Base-by-base conservation (phyloP, 2,888 invertebrate genomes). In the Ophraella communa region DNA sequence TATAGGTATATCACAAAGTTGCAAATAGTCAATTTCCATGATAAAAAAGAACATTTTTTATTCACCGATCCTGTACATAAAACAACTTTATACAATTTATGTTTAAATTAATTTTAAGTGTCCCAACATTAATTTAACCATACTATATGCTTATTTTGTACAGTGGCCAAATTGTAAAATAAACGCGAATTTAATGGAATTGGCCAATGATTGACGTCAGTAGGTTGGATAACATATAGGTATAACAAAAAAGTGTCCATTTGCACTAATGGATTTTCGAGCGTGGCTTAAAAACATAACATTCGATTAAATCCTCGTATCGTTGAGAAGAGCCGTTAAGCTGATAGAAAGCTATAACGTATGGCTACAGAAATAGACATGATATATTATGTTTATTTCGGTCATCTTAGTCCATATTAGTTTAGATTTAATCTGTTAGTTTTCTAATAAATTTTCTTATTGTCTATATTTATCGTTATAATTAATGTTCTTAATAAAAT, bases 201-300 rank as follows among this genome's bases (percentile, higher is more conserved):
- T 35, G n/a, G 35, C 35, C 35, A 35, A 35, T 35, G 35, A 35
- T 35, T 35, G 35, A 35, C 14, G 35, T 11, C 35, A 35, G 35
- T 35, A 35, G 11, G 35, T n/a, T n/a, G 35, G 35, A 35, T 35
- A 35, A 35, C 35, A 35, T 35, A 14, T 35, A 14, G 14, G 4
- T 35, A 14, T 35, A 33, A 35, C 14, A 35, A 35, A 55, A 53
- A 52, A 42, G 44, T 39, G 33, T 59, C 44, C 35, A 44, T 44
- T 44, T 20, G 44, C 18, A 20, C 44, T 44, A 44, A 44, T 44
- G 44, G 44, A 44, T 44, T 44, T 44, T 44, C 44, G 20, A 44
- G 20, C 18, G 44, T 7, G 44, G 42, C 18, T 42, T 42, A 1
- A 42, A 44, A 20, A 44, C 4, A 44, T 20, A 20, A 17, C 27